Percentiles rank a stretch among this genome's conserved stretches.
These are phyloP conservation scores for Porites lutea DNA, from an alignment of 64 coral and sea anemone genomes.

Conservation along the genomic window DNA sequence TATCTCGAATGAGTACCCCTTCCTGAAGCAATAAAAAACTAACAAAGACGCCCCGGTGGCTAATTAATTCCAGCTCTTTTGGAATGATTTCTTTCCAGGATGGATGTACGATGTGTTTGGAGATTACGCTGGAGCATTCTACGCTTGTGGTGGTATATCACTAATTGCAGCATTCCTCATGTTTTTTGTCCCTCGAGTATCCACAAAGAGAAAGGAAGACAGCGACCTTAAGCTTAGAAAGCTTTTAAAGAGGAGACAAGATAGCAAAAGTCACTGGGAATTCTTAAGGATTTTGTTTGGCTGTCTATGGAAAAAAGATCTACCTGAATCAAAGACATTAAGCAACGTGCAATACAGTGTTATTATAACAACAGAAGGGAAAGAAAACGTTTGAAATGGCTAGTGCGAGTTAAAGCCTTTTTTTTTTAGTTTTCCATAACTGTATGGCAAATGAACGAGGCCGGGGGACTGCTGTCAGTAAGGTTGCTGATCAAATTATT, in stretches of 20 bases:
- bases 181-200: constrained; percentile 69
- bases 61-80: background rate
- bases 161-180: constrained; percentile 69
- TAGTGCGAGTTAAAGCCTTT: background rate
- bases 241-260: background rate
- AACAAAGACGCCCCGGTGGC: too few relatives aligned
- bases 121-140: constrained; percentile 87
- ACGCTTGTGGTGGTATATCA: constrained; percentile 71
- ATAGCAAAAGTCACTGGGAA: background rate
- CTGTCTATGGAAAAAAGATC: background rate
- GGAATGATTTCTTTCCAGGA: constrained; percentile 31
- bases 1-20: too few relatives aligned
- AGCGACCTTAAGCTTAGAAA: background rate
- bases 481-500: too few relatives aligned
- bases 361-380: background rate
- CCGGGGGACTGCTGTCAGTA: background rate
- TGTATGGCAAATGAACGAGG: background rate
- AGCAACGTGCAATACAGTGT: constrained; percentile 31
- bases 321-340: constrained; percentile 3
- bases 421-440: background rate
- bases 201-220: background rate
- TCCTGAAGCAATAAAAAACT: too few relatives aligned
- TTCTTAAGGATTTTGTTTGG: background rate
- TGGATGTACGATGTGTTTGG: constrained; percentile 90
- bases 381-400: background rate